Base-by-base conservation (phyloP, 2,113 vertebrate species). In the Thymallus thymallus region DNA sequence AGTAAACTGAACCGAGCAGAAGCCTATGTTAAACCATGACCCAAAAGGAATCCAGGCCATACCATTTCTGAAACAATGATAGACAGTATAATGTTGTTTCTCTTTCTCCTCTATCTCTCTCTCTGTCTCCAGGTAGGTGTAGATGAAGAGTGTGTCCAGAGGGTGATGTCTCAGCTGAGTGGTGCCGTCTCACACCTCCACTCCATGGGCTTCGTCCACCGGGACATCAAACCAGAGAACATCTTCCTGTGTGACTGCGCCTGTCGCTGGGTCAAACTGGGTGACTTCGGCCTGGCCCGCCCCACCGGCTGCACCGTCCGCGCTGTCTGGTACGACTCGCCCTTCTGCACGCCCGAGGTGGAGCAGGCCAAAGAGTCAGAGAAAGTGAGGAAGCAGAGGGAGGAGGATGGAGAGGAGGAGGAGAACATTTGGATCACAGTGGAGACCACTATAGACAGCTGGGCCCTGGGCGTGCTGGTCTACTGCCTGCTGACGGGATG, bases 151-250 rank as follows among this genome's bases (percentile, higher is more conserved):
- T 79, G 91, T 22, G 86, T 95, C 16, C 96, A 97, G 85, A 90
- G 96, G 9, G 95, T 81, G 80, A 90, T 67, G 90, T 85, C 92
- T 14, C 96, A 98, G 88, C 77, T 98, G 65, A 94, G 95, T 0
- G 88, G 92, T 2, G 96, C 96, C 0, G 90, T 98, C 61, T 93
- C 95, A 48, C 94, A 95, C 81, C 94, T 98, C 55, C 96, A 98
- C 32, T 83, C 92, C 26, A 87, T 94, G 13, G 96, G 94, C 2
- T 93, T 98, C 41, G 95, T 98, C 10, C 96, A 98, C 9, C 93
- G 96, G 0, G 97, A 98, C 1, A 94, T 98, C 80, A 98, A 98
- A 80, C 95, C 96, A 0, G 97, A 98, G 89, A 98, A 98, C 0
- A 92, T 98, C 69, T 93, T 98, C 77, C 90, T 98, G 76, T 98